phyloP scores from a whole-genome alignment of 2,113 vertebrate genomes.

The Rafetus swinhoei region DNA sequence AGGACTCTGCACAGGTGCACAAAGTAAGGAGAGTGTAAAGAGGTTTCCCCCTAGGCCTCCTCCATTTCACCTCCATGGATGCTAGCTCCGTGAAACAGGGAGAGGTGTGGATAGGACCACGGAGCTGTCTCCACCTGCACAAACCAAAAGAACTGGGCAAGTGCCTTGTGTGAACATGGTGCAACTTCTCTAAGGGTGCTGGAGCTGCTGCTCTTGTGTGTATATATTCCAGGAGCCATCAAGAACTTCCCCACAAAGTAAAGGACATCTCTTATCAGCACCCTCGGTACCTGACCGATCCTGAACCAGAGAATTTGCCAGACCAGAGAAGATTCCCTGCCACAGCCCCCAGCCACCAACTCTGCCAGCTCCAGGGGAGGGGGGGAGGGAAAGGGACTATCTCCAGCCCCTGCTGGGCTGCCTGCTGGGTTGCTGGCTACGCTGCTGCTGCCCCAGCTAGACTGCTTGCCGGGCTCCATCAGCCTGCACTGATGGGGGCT shows the following conservation, averaged over 20 bases:
- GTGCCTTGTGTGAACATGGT: not conserved
- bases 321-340: no score
- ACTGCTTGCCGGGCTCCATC: no score
- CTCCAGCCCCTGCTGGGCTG: no score
- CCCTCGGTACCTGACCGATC: no score
- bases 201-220: not conserved
- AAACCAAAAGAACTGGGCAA: not conserved
- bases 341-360: no score
- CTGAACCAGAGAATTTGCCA: no score
- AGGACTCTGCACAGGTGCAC: not conserved
- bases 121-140: not conserved
- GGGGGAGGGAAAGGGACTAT: no score
- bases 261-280: not conserved
- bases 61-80: not conserved
- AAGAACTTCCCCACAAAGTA: not conserved
- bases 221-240: slow-evolving; percentile 20
- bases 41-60: not conserved
- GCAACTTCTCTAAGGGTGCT: slow-evolving; percentile 3
- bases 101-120: not conserved
- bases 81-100: not conserved
- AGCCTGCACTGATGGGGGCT: no score
- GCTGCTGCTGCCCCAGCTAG: no score
- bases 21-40: not conserved
- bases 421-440: no score
- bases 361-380: no score